Evolutionary conservation across 1,140 invertebrate genomes (phyloP), one percentile per base, ranked within the genome.

Genomic region (Eulimnadia texana): DNA sequence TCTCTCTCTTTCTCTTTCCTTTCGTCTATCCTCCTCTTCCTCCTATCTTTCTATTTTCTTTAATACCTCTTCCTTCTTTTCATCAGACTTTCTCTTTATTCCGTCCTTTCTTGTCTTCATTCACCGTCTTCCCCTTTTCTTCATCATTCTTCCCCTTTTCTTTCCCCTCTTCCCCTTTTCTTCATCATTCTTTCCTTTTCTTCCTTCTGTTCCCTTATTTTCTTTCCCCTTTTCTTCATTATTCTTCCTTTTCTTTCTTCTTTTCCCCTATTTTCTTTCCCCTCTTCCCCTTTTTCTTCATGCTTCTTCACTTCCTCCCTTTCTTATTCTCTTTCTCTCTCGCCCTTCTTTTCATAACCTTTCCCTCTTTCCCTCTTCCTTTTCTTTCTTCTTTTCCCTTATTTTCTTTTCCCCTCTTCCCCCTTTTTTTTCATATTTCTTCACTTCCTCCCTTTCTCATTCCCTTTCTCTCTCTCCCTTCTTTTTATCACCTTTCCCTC

Each of bases 241-340:
- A 25, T 3, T 33, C 19, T 55, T n/a, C 53, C 16, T 28, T 23
- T 3, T 25, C 25, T 56, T 10, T 23, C 54, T n/a, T n/a, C 19
- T 59, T 3, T 29, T 61, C 49, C 58, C 51, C 27, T 63, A 61
- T 47, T 61, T 33, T 50, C 60, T 63, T 58, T 65, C 64, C 6
- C 62, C 64, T 51, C 59, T 55, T 23, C 47, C 65, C 22, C 20
- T 57, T n/a, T 20, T 57, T 33, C 47, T 23, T 58, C 56, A 22
- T 47, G 27, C 23, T n/a, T n/a, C n/a, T n/a, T n/a, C n/a, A n/a
- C n/a, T n/a, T n/a, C n/a, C n/a, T n/a, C n/a, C n/a, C n/a, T n/a
- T n/a, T n/a, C n/a, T n/a, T n/a, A n/a, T n/a, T n/a, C n/a, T n/a
- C n/a, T n/a, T n/a, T n/a, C n/a, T n/a, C n/a, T n/a, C n/a, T n/a